A percentile compares a stretch with the other conserved stretches of the same genome.
phyloP scores from a whole-genome alignment of 2,797 vertebrate species.

The Trachurus trachurus region DNA sequence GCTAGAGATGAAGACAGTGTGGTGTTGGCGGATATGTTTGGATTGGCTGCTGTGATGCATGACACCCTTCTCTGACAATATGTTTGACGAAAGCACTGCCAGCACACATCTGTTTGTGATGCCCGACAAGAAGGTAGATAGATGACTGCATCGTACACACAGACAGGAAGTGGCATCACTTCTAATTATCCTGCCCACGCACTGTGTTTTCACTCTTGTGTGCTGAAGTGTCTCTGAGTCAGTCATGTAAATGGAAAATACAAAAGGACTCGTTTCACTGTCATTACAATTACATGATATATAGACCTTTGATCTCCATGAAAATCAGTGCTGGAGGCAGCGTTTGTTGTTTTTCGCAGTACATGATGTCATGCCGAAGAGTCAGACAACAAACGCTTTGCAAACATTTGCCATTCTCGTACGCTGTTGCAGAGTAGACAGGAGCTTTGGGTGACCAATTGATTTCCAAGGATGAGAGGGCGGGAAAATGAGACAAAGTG shows the following conservation, averaged over 20 bases:
- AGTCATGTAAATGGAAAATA: constrained; percentile 25
- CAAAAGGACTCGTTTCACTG: constrained; percentile 22
- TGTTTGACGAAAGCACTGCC: constrained; percentile 19
- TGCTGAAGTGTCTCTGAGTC: constrained; percentile 25
- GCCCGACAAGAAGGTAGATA: constrained; percentile 3
- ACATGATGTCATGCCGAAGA: background rate
- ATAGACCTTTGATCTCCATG: background rate
- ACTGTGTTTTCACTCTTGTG: constrained; percentile 21
- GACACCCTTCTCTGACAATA: background rate
- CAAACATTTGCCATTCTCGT: constrained; percentile 33
- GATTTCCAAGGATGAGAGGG: constrained; percentile 58
- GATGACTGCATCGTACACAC: background rate
- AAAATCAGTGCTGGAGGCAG: constrained; percentile 3
- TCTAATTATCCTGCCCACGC: constrained; percentile 7
- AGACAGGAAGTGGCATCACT: constrained; percentile 31
- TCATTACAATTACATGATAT: constrained; percentile 12
- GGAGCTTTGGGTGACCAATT: constrained; percentile 33
- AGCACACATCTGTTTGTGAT: constrained; percentile 15
- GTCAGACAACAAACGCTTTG: constrained; percentile 39
- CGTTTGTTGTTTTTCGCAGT: background rate
- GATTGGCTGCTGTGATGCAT: constrained; percentile 34
- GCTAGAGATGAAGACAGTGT: background rate
- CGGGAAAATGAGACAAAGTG: constrained; percentile 70
- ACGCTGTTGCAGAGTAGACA: constrained; percentile 24
- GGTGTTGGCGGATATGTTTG: background rate